phyloP scores from a whole-genome alignment of 2,113 vertebrate species.

The Menura novaehollandiae region DNA sequence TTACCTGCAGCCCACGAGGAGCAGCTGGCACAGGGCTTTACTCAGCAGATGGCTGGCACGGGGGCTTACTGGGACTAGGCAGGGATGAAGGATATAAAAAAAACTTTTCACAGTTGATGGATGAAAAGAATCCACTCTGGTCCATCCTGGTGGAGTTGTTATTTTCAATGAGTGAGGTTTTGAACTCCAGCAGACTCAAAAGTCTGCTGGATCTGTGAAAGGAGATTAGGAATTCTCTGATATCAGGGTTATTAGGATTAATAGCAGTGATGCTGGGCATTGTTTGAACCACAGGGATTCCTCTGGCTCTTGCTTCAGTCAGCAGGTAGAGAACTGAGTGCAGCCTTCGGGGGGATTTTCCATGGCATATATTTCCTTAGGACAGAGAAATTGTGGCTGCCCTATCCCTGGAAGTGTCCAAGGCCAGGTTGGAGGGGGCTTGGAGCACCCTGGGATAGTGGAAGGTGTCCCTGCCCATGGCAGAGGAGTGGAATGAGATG shows the following conservation, averaged over 20 bases:
- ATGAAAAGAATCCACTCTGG: neutral
- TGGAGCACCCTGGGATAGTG: neutral
- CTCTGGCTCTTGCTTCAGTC: neutral
- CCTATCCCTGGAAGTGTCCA: neutral
- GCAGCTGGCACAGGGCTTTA: neutral
- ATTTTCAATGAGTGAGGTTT: neutral
- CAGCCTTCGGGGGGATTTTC: neutral
- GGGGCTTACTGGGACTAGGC: neutral
- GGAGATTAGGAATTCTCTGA: neutral
- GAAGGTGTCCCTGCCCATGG: neutral
- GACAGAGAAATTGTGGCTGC: neutral
- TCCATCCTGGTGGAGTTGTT: neutral
- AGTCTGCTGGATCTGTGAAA: neutral
- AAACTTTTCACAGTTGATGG: neutral
- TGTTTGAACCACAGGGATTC: neutral
- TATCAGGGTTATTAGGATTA: neutral
- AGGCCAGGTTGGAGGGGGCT: neutral
- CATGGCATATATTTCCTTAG: neutral
- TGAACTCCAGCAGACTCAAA: neutral
- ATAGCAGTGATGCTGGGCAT: neutral
- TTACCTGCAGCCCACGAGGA: neutral
- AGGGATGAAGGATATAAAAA: neutral
- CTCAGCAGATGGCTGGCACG: conserved; percentile 22
- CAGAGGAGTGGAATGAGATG: too few relatives aligned
- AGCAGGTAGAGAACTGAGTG: neutral